A percentile compares a stretch with the other conserved stretches of the same genome.
Evolutionary conservation across 2,113 vertebrate species (phyloP).

Genomic region (Cyanistes caeruleus): DNA sequence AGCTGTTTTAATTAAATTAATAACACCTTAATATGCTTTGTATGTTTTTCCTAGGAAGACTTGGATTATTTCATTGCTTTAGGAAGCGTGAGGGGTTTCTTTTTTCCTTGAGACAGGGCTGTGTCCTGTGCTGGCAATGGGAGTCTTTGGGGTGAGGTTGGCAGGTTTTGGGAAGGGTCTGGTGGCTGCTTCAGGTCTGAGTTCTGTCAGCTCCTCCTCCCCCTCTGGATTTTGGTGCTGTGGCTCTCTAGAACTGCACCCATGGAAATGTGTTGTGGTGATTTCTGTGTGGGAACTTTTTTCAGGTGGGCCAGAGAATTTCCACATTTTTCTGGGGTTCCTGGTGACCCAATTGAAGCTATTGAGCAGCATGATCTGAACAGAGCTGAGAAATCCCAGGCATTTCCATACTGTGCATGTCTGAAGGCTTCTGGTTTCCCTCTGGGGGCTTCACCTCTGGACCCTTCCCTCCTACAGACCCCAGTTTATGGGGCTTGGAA

Average conservation of each 20-base stretch:
- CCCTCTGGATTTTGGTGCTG: neutral
- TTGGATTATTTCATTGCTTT: neutral
- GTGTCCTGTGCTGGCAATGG: neutral
- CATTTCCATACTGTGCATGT: fast-evolving
- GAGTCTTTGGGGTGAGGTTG: neutral
- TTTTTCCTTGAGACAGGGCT: neutral
- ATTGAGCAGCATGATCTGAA: neutral
- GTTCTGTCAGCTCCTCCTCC: neutral
- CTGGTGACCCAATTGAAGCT: neutral
- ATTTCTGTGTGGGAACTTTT: neutral
- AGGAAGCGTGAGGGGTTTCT: neutral
- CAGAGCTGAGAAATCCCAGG: neutral
- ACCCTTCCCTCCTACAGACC: neutral
- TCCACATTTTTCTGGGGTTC: neutral
- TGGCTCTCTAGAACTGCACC: neutral
- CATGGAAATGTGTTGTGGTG: neutral
- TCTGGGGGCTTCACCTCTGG: neutral
- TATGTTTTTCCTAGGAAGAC: neutral
- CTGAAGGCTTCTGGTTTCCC: neutral
- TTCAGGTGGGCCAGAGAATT: neutral
- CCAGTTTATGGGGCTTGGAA: neutral
- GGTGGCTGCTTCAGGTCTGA: neutral
- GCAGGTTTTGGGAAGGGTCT: neutral
- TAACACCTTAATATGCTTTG: neutral
- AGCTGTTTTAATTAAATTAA: conserved; percentile 28